phyloP scores from a whole-genome alignment of 2,797 vertebrate genomes.

The Novumbra hubbsi region DNA sequence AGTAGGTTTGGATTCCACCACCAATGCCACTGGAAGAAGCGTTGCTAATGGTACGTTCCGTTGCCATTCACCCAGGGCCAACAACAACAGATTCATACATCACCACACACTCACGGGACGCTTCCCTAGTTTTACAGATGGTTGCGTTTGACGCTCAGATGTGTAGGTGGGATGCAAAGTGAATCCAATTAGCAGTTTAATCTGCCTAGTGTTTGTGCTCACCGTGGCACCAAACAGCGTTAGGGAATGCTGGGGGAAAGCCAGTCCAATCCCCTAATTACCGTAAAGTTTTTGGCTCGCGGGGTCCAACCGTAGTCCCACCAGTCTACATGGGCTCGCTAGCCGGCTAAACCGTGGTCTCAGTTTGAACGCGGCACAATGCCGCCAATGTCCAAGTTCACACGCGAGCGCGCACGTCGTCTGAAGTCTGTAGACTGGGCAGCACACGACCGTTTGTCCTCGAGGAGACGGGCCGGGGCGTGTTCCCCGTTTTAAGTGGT shows the following conservation, averaged over 20 bases:
- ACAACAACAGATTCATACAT: background rate
- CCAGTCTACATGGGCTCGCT: background rate
- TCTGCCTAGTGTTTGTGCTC: background rate
- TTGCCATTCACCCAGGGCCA: background rate
- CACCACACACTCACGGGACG: background rate
- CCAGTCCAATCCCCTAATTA: background rate
- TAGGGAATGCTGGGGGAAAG: background rate
- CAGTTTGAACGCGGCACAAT: slow-evolving; percentile 1
- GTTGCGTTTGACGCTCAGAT: slow-evolving; percentile 1
- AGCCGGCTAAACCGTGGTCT: slow-evolving; percentile 7
- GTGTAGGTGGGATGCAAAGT: slow-evolving; percentile 1
- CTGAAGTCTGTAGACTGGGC: background rate
- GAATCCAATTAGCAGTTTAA: slow-evolving; percentile 9
- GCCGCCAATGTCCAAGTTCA: background rate
- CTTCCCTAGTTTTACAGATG: background rate
- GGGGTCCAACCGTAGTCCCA: slow-evolving; percentile 3
- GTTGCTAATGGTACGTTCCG: background rate
- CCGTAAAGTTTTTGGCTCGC: background rate
- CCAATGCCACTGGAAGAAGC: background rate
- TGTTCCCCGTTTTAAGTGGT: slow-evolving; percentile 18
- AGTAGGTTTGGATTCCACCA: background rate
- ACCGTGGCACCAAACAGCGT: background rate
- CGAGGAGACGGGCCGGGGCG: background rate
- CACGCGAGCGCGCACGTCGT: background rate
- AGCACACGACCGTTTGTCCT: background rate